phyloP scores from a whole-genome alignment of 2,888 invertebrate species.

The Sinopyrophorus schimmeli region DNA sequence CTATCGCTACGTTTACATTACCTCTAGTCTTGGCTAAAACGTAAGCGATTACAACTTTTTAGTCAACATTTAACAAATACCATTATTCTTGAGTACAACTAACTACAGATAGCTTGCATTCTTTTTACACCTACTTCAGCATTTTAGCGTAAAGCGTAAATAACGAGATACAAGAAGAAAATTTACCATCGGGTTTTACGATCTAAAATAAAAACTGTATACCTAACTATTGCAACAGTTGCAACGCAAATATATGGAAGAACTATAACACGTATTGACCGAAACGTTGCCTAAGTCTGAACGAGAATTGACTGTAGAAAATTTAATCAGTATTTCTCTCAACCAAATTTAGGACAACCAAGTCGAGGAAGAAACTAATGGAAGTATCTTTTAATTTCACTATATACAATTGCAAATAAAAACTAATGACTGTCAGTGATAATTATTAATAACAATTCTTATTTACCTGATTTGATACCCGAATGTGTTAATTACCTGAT shows the following conservation, averaged over 20 bases:
- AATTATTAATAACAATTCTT: conserved; percentile 28
- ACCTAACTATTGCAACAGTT: conserved; percentile 28
- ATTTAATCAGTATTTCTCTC: conserved; percentile 3
- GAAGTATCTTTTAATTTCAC: conserved; percentile 37
- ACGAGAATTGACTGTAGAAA: conserved; percentile 8
- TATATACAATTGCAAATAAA: conserved; percentile 37
- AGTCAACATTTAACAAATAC: conserved; percentile 46
- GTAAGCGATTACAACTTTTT: conserved; percentile 40
- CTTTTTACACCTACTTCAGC: conserved; percentile 34
- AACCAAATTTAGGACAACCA: conserved; percentile 30
- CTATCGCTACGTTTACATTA: conserved; percentile 42
- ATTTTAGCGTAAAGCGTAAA: conserved; percentile 46
- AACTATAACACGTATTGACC: conserved; percentile 36
- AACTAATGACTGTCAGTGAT: conserved; percentile 37
- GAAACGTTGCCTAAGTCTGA: conserved; percentile 18
- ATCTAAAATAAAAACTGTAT: conserved; percentile 10
- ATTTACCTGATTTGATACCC: conserved; percentile 35
- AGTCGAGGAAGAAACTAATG: conserved; percentile 42
- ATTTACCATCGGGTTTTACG: conserved; percentile 1
- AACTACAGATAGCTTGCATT: conserved; percentile 37
- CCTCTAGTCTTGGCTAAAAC: conserved; percentile 37
- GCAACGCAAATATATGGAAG: conserved; percentile 42
- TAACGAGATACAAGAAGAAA: conserved; percentile 35
- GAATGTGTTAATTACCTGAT: conserved; percentile 39
- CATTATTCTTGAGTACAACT: conserved; percentile 36